Evolutionary conservation across 2,797 vertebrate genomes (phyloP).

Genomic region (Sternarchorhynchus goeldii): DNA sequence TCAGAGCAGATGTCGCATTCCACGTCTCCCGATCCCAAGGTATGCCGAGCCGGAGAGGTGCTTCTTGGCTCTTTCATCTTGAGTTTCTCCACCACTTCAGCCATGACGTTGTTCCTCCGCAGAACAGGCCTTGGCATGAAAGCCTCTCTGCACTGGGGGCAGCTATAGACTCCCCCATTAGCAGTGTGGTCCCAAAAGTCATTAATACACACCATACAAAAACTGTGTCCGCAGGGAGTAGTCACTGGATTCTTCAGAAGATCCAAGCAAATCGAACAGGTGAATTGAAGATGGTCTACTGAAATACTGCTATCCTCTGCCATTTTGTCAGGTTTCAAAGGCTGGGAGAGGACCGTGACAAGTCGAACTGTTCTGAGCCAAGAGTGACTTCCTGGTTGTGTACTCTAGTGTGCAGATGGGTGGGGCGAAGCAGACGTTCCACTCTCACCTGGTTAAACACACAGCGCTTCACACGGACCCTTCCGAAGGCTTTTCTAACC

Average conservation of each 20-base stretch:
- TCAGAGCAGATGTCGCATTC: constrained; percentile 81
- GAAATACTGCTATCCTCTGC: constrained; percentile 27
- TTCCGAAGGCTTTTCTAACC: too few relatives aligned
- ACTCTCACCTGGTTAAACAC: background rate
- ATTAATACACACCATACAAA: constrained; percentile 50
- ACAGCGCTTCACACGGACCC: background rate
- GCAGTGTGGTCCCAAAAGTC: constrained; percentile 38
- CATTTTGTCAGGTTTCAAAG: constrained; percentile 31
- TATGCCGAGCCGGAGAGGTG: background rate
- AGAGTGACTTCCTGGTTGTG: constrained; percentile 23
- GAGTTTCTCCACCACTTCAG: constrained; percentile 42
- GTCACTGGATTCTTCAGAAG: constrained; percentile 49
- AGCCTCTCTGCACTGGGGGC: constrained; percentile 41
- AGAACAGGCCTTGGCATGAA: constrained; percentile 48
- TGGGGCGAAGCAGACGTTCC: constrained; percentile 5
- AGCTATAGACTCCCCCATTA: constrained; percentile 41
- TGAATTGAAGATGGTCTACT: constrained; percentile 41
- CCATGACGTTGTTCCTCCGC: constrained; percentile 32
- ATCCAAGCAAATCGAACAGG: constrained; percentile 51
- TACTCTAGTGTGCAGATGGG: background rate
- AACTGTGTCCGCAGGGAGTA: constrained; percentile 50
- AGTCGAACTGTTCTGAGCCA: background rate
- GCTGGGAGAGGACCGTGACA: too few relatives aligned
- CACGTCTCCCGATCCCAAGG: constrained; percentile 53
- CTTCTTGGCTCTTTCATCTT: background rate